These are phyloP conservation scores for Eugnorisma glareosa DNA, from an alignment of 2,888 invertebrate species.

Conservation along the genomic window DNA sequence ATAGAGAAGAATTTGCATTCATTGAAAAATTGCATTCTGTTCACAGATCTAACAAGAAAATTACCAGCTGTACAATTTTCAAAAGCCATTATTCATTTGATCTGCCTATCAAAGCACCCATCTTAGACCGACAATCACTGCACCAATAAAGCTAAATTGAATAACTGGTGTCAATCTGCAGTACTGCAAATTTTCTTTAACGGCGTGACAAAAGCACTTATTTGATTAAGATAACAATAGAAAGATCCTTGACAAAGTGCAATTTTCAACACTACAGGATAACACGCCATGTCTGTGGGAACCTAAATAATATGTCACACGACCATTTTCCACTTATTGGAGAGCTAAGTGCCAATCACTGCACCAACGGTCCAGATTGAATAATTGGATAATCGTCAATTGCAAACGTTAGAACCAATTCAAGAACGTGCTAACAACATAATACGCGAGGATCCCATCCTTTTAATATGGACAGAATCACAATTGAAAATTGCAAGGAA, in stretches of 20 bases:
- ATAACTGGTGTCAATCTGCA: slow-evolving; percentile 15
- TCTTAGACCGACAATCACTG: slow-evolving; percentile 7
- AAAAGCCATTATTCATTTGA: neutral
- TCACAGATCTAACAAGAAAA: neutral
- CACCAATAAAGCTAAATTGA: slow-evolving; percentile 16
- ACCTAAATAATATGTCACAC: slow-evolving; percentile 21
- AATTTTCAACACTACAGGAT: slow-evolving; percentile 36
- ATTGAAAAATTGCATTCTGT: slow-evolving; percentile 18
- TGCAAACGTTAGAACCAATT: slow-evolving; percentile 48
- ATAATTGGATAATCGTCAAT: slow-evolving; percentile 53
- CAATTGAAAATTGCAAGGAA: slow-evolving; percentile 51
- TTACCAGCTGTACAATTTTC: neutral
- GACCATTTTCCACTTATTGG: slow-evolving; percentile 38
- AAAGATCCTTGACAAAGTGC: slow-evolving; percentile 16
- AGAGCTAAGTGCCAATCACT: slow-evolving; percentile 56
- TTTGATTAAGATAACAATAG: slow-evolving; percentile 19
- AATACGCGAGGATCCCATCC: slow-evolving; percentile 26
- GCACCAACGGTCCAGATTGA: slow-evolving; percentile 56
- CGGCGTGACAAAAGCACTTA: slow-evolving; percentile 18
- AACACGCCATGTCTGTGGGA: slow-evolving; percentile 17
- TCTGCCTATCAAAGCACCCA: neutral
- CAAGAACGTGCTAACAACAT: slow-evolving; percentile 43
- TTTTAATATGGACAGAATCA: slow-evolving; percentile 38
- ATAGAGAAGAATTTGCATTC: neutral
- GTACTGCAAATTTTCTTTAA: slow-evolving; percentile 24